phyloP scores from a whole-genome alignment of 1,140 invertebrate genomes.

The Aphaenogaster floridana region DNA sequence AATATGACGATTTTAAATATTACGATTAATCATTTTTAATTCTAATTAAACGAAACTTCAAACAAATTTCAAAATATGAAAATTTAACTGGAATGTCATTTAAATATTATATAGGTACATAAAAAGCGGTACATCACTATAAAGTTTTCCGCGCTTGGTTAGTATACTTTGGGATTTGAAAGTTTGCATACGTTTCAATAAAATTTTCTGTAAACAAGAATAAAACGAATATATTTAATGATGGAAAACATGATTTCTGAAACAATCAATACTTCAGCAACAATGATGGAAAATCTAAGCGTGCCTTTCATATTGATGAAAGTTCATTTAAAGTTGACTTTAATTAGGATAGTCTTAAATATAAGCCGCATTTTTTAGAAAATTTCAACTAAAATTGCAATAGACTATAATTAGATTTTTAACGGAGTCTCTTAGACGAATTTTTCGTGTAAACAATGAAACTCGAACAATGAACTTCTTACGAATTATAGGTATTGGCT shows the following conservation, averaged over 20 bases:
- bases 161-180: slow-evolving; percentile 13
- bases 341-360: slow-evolving; percentile 11
- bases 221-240: background rate
- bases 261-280: background rate
- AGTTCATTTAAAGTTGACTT: slow-evolving; percentile 15
- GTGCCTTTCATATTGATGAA: background rate
- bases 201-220: slow-evolving; percentile 18
- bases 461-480: background rate
- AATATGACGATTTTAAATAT: slow-evolving; percentile 2
- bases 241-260: background rate
- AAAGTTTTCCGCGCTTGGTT: background rate
- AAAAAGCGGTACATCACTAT: background rate
- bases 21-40: slow-evolving; percentile 1
- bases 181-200: slow-evolving; percentile 6
- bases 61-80: background rate
- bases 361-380: slow-evolving; percentile 7
- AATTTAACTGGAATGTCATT: background rate
- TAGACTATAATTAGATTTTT: slow-evolving; percentile 7
- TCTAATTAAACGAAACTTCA: slow-evolving; percentile 6
- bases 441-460: background rate
- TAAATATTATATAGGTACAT: background rate
- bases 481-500: background rate
- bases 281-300: background rate
- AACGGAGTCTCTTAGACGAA: background rate
- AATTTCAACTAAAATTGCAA: slow-evolving; percentile 11